Evolutionary conservation across 2,113 vertebrate species (phyloP).

Genomic region (Eolophus roseicapilla): DNA sequence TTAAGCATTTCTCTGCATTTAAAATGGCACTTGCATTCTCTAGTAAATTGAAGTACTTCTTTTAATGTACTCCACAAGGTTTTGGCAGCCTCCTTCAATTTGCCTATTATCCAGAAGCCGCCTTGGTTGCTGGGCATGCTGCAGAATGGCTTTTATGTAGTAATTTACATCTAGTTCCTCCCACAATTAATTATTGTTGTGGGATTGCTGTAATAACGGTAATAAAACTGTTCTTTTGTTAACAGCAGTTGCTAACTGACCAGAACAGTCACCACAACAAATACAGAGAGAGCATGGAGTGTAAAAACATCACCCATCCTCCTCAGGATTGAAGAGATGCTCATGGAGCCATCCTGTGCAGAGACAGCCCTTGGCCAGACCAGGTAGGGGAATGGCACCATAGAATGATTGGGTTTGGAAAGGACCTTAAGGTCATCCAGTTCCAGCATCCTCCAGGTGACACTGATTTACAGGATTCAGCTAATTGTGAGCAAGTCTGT

Average conservation of each 20-base stretch:
- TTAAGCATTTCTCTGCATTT: slow-evolving; percentile 8
- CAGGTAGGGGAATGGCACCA: not conserved
- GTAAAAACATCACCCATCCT: not conserved
- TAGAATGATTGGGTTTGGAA: not conserved
- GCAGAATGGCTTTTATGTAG: not conserved
- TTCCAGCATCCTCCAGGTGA: not conserved
- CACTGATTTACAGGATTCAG: not conserved
- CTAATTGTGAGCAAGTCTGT: not conserved
- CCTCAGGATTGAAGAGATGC: not conserved
- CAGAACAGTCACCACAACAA: not conserved
- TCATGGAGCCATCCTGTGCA: not conserved
- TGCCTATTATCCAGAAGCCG: not conserved
- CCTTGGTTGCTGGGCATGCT: not conserved
- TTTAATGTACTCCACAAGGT: not conserved
- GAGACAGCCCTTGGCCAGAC: not conserved
- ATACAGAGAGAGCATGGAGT: not conserved
- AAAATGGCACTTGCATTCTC: not conserved
- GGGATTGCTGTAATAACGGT: not conserved
- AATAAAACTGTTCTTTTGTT: not conserved
- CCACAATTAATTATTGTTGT: not conserved
- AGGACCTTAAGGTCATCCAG: not conserved
- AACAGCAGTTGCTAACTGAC: not conserved
- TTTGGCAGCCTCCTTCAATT: not conserved
- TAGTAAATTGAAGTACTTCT: not conserved
- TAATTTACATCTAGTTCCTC: not conserved